These are phyloP conservation scores for Pycnomerus fuliginosus DNA, from an alignment of 2,888 invertebrate genomes.

Conservation along the genomic window DNA sequence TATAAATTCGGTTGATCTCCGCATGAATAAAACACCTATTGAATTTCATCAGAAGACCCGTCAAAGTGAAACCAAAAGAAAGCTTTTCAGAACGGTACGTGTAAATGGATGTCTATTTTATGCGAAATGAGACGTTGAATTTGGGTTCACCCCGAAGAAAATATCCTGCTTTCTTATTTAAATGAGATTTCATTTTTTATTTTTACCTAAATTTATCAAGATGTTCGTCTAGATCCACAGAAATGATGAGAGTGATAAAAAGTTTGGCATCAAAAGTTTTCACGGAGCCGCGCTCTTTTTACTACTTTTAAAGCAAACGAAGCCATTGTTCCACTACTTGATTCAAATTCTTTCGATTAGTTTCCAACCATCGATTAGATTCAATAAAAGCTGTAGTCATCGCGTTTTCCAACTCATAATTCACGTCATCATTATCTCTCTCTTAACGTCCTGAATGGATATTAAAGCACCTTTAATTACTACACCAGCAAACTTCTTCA, in stretches of 20 bases:
- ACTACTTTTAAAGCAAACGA: no score
- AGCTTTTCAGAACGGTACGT: conserved; percentile 22
- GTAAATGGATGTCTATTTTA: conserved; percentile 34
- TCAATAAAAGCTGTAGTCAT: no score
- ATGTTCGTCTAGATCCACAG: conserved; percentile 25
- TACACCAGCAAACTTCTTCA: conserved; percentile 26
- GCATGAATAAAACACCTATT: conserved; percentile 25
- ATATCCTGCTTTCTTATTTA: conserved; percentile 28
- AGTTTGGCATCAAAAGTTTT: conserved; percentile 27
- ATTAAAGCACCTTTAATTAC: conserved; percentile 21
- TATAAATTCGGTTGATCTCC: conserved; percentile 8
- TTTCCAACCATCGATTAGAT: no score
- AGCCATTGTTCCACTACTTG: no score
- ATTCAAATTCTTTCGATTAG: no score
- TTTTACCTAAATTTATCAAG: conserved; percentile 33
- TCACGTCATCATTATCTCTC: conserved; percentile 3
- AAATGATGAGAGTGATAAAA: conserved; percentile 28
- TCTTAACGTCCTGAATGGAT: conserved; percentile 8
- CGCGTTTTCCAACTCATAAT: conserved; percentile 13
- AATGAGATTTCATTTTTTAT: conserved; percentile 31
- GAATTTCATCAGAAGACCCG: conserved; percentile 12
- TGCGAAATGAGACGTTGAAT: conserved; percentile 29
- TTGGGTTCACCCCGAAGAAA: conserved; percentile 9
- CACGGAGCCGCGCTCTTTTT: no score
- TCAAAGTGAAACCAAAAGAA: conserved; percentile 23